Percentiles rank a stretch among this genome's conserved stretches.
These are phyloP conservation scores for Heterochromis multidens DNA, from an alignment of 2,113 vertebrate species.

Conservation along the genomic window DNA sequence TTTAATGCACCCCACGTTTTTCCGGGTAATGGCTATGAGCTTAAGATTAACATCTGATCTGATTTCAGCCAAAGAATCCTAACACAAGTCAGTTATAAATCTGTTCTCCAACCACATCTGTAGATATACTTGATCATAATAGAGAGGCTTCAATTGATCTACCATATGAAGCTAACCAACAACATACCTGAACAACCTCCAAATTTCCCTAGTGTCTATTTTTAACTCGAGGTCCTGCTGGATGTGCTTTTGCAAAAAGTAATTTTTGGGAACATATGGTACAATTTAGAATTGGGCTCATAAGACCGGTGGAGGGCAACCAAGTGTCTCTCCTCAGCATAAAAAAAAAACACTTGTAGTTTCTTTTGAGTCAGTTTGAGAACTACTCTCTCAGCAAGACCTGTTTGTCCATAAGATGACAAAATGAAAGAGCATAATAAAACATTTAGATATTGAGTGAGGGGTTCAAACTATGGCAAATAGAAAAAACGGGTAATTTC, in stretches of 20 bases:
- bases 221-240: slow-evolving; percentile 48
- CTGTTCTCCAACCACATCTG: slow-evolving; percentile 64
- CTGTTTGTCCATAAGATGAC: neutral
- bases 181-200: slow-evolving; percentile 69
- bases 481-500: slow-evolving; percentile 24
- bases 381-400: neutral
- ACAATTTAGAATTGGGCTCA: slow-evolving; percentile 51
- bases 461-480: neutral
- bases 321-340: slow-evolving; percentile 26
- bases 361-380: neutral
- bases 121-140: slow-evolving; percentile 64
- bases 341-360: slow-evolving; percentile 2
- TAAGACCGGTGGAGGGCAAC: slow-evolving; percentile 22
- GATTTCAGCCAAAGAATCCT: slow-evolving; percentile 51
- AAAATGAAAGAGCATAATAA: neutral
- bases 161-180: slow-evolving; percentile 64
- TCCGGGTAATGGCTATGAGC: slow-evolving; percentile 18
- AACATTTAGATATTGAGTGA: neutral
- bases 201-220: slow-evolving; percentile 61
- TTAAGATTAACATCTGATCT: slow-evolving; percentile 62
- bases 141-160: slow-evolving; percentile 50
- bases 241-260: slow-evolving; percentile 42
- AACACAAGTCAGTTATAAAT: slow-evolving; percentile 49
- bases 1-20: slow-evolving; percentile 2
- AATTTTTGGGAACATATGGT: slow-evolving; percentile 58